Evolutionary conservation across 2,888 invertebrate genomes (phyloP).

Genomic region (Rhagonycha lutea): DNA sequence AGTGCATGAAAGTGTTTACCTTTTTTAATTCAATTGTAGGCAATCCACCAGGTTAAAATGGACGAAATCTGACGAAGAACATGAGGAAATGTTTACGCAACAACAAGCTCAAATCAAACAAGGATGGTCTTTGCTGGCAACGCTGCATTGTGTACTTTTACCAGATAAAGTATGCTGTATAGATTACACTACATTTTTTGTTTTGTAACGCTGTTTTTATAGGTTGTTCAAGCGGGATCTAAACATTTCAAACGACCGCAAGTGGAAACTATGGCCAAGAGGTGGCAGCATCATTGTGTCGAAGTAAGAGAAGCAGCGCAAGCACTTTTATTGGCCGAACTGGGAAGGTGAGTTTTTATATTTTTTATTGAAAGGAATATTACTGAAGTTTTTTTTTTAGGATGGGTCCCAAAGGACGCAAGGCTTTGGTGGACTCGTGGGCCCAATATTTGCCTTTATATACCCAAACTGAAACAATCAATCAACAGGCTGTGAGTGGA

Average conservation of each 20-base stretch:
- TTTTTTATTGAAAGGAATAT: not conserved
- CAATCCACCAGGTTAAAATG: slow-evolving; percentile 68
- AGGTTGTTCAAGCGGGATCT: slow-evolving; percentile 62
- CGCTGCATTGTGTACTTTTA: slow-evolving; percentile 92
- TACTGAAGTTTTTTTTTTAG: slow-evolving; percentile 46
- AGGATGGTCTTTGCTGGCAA: slow-evolving; percentile 95
- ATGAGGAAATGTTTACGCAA: slow-evolving; percentile 80
- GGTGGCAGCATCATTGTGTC: slow-evolving; percentile 98
- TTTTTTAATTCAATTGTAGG: slow-evolving; percentile 48
- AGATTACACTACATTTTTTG: not conserved
- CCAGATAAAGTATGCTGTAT: slow-evolving; percentile 80
- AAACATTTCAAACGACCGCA: slow-evolving; percentile 90
- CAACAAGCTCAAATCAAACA: slow-evolving; percentile 94
- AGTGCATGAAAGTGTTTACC: not conserved
- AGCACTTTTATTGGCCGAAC: slow-evolving; percentile 90
- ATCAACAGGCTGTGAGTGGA: slow-evolving; percentile 63
- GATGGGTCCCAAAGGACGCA: slow-evolving; percentile 88
- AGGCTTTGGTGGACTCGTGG: slow-evolving; percentile 93
- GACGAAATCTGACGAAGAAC: slow-evolving; percentile 78
- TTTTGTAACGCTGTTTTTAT: not conserved
- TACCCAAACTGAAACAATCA: slow-evolving; percentile 79
- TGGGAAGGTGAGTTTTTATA: slow-evolving; percentile 64
- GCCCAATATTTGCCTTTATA: slow-evolving; percentile 91
- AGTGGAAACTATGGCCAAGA: slow-evolving; percentile 94
- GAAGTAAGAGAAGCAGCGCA: slow-evolving; percentile 98